phyloP scores from a whole-genome alignment of 2,113 vertebrate species.

The Saccopteryx leptura region DNA sequence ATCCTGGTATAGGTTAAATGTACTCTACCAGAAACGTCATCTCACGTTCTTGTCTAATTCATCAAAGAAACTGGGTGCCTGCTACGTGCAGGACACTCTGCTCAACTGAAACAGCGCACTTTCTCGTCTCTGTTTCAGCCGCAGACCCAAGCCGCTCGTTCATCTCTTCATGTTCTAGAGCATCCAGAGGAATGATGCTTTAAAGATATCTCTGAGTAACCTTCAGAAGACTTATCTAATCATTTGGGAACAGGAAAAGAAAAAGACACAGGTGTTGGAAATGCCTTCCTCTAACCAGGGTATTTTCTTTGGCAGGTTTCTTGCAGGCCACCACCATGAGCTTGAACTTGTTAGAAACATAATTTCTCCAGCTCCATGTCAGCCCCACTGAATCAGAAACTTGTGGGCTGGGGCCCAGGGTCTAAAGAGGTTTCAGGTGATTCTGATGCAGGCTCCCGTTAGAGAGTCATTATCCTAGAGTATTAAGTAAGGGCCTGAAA shows the following conservation, averaged over 20 bases:
- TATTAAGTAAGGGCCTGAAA: not conserved
- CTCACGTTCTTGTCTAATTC: not conserved
- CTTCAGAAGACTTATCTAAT: not conserved
- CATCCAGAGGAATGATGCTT: not conserved
- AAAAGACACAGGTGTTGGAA: not conserved
- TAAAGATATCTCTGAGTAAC: not conserved
- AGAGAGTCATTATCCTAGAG: not conserved
- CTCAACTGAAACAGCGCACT: not conserved
- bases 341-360: not conserved
- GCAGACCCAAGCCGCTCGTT: not conserved
- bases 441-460: not conserved
- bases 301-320: not conserved
- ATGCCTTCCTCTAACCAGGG: not conserved
- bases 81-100: rapidly evolving
- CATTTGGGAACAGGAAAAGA: not conserved
- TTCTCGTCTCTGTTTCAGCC: not conserved
- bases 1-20: not conserved
- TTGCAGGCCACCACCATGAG: not conserved
- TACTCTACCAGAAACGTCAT: not conserved
- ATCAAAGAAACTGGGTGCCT: not conserved
- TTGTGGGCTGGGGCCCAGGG: not conserved
- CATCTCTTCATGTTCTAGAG: not conserved
- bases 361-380: not conserved
- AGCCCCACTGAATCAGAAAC: not conserved
- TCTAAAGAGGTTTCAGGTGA: not conserved